phyloP scores from a whole-genome alignment of 2,888 invertebrate genomes.

The Odontothrips loti region DNA sequence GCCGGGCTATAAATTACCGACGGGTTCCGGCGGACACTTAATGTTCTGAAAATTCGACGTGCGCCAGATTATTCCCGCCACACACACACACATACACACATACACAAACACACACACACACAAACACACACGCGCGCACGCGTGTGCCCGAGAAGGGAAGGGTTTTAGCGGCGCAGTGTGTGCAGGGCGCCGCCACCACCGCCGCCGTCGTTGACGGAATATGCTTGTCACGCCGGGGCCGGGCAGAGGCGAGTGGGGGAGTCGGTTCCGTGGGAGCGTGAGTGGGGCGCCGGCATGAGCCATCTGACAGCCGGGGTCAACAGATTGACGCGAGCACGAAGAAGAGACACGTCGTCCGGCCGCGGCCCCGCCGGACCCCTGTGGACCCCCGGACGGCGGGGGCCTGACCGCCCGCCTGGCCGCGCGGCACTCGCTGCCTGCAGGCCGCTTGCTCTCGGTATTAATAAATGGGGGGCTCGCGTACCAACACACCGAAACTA shows the following conservation, averaged over 20 bases:
- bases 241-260: neutral
- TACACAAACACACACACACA: neutral
- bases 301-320: slow-evolving; percentile 1
- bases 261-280: slow-evolving; percentile 5
- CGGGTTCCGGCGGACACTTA: slow-evolving; percentile 1
- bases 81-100: neutral
- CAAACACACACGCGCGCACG: neutral
- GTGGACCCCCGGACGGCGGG: neutral
- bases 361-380: neutral
- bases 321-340: neutral
- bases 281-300: neutral
- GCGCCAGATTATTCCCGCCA: slow-evolving; percentile 11
- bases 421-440: neutral
- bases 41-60: slow-evolving; percentile 25
- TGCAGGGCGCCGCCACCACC: neutral
- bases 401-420: neutral
- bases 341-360: neutral
- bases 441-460: neutral
- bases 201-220: neutral
- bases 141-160: neutral
- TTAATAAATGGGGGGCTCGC: neutral
- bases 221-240: neutral
- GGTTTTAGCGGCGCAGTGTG: neutral
- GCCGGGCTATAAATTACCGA: neutral
- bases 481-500: neutral